Percentiles rank a stretch among this genome's conserved stretches.
Conservation (phyloP, 2,113 vertebrate genomes). For the Lanius ludovicianus region DNA sequence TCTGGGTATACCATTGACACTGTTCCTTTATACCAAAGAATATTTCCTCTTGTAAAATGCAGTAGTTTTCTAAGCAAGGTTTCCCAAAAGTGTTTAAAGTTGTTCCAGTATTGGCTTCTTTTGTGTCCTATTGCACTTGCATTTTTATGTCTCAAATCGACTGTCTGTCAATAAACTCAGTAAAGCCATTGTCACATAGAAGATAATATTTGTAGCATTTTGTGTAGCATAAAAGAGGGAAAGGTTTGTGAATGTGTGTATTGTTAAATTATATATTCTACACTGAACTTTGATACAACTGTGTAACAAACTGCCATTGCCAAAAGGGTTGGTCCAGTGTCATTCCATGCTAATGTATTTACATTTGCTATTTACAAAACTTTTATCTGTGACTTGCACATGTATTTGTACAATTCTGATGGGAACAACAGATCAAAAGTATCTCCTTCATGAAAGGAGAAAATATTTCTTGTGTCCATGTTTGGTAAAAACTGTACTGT, state of each 20-base stretch:
- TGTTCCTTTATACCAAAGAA: not conserved
- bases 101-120: not conserved
- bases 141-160: not conserved
- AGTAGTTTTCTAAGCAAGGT: not conserved
- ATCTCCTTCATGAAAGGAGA: not conserved
- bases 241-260: not conserved
- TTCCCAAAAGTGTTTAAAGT: not conserved
- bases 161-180: not conserved
- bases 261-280: not conserved
- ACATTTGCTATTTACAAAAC: not conserved
- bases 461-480: not conserved
- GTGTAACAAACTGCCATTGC: not conserved
- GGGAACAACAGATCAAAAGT: not conserved
- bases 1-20: not conserved
- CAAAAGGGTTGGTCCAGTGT: not conserved
- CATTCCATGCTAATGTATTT: not conserved
- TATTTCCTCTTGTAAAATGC: not conserved
- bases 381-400: not conserved
- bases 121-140: not conserved
- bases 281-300: not conserved
- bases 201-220: not conserved
- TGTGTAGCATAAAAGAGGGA: not conserved
- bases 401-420: not conserved
- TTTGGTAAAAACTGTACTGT: not conserved
- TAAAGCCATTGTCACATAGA: not conserved